Evolutionary conservation across 2,888 invertebrate genomes (phyloP).

Genomic region (Steinernema scapterisci): DNA sequence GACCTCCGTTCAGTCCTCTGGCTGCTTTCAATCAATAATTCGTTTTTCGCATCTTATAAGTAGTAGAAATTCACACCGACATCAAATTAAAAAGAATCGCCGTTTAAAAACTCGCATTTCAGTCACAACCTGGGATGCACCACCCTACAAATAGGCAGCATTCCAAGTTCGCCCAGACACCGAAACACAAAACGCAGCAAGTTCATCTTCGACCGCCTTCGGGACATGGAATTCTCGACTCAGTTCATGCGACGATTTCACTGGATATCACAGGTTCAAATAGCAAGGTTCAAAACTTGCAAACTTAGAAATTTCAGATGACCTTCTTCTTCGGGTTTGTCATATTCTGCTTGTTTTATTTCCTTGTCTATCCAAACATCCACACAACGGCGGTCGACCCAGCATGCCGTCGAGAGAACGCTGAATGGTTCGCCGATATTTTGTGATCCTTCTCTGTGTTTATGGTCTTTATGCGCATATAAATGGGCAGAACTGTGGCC

Average conservation of each 20-base stretch:
- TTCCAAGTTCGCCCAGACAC: constrained; percentile 8
- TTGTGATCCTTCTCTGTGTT: constrained; percentile 33
- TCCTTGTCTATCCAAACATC: constrained; percentile 65
- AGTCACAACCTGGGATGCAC: constrained; percentile 14
- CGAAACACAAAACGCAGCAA: constrained; percentile 8
- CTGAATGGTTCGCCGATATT: constrained; percentile 61
- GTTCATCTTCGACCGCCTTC: constrained; percentile 36
- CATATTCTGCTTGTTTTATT: constrained; percentile 65
- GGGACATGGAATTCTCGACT: constrained; percentile 47
- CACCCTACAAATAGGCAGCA: neutral
- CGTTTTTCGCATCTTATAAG: neutral
- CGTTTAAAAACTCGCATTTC: neutral
- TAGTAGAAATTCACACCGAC: neutral
- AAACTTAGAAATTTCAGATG: constrained; percentile 54
- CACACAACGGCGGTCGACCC: constrained; percentile 55
- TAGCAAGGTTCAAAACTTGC: neutral
- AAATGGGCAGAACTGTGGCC: no score
- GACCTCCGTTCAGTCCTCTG: no score
- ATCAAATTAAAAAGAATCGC: no score
- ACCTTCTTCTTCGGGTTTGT: constrained; percentile 66
- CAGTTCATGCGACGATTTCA: constrained; percentile 63
- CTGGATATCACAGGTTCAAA: constrained; percentile 64
- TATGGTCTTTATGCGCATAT: neutral
- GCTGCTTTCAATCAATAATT: neutral
- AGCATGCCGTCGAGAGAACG: constrained; percentile 53